A percentile compares a stretch with the other conserved stretches of the same genome.
phyloP scores from a whole-genome alignment of 2,888 invertebrate species.

The Teleogryllus oceanicus region DNA sequence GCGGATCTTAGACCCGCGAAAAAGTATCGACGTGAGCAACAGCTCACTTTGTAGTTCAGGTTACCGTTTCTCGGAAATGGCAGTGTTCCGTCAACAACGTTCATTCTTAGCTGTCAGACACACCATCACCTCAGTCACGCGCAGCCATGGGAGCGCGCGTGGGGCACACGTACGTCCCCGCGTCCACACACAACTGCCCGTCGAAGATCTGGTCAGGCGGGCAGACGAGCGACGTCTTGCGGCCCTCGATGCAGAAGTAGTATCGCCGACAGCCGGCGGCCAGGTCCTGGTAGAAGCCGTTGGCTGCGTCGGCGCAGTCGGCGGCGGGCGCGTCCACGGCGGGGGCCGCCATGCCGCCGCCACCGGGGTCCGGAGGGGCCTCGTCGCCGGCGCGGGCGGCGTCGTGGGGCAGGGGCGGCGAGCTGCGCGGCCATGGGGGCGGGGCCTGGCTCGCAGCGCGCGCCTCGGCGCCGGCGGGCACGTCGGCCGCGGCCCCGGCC shows the following conservation, averaged over 20 bases:
- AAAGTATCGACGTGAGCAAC: too few species aligned
- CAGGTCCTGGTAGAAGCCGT: slow-evolving; percentile 57
- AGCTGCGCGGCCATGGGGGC: slow-evolving; percentile 34
- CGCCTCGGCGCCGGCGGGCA: slow-evolving; percentile 49
- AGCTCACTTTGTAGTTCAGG: too few species aligned
- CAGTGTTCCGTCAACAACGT: too few species aligned
- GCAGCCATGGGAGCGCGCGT: slow-evolving; percentile 34
- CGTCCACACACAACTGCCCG: slow-evolving; percentile 56
- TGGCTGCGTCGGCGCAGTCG: slow-evolving; percentile 45
- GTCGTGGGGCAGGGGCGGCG: neutral
- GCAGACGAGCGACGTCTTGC: slow-evolving; percentile 53
- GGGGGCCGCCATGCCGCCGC: neutral
- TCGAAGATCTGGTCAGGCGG: slow-evolving; percentile 53
- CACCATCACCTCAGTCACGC: neutral
- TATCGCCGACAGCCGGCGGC: slow-evolving; percentile 54
- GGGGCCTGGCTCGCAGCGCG: neutral
- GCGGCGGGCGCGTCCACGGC: slow-evolving; percentile 36
- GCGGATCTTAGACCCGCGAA: too few species aligned
- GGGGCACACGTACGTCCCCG: slow-evolving; percentile 51
- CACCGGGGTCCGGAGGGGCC: neutral
- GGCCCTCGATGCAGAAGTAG: slow-evolving; percentile 57
- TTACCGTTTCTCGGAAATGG: too few species aligned
- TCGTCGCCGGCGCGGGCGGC: slow-evolving; percentile 29
- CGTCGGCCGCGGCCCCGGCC: too few species aligned
- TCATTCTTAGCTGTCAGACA: neutral